phyloP scores from a whole-genome alignment of 2,113 vertebrate genomes.

The Perca fluviatilis region DNA sequence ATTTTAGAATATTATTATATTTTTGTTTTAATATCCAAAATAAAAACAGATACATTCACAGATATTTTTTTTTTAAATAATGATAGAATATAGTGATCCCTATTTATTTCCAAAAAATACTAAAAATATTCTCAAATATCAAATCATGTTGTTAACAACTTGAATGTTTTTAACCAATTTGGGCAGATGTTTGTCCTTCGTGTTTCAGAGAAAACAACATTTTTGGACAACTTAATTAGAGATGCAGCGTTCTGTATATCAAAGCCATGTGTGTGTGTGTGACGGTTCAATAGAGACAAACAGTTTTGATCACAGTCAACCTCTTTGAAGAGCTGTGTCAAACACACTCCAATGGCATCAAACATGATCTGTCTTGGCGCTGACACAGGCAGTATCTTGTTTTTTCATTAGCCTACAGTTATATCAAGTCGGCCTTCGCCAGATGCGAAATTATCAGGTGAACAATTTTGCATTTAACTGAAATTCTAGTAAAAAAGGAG shows the following conservation, averaged over 20 bases:
- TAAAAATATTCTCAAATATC: background rate
- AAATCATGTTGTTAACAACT: background rate
- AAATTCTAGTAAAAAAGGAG: constrained; percentile 9
- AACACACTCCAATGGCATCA: constrained; percentile 2
- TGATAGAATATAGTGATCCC: background rate
- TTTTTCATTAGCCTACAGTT: constrained; percentile 5
- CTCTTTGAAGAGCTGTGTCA: constrained; percentile 22
- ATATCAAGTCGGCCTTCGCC: constrained; percentile 15
- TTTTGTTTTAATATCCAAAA: background rate
- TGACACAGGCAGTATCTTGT: background rate
- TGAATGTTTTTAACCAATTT: background rate
- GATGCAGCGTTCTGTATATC: background rate
- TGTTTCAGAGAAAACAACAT: background rate
- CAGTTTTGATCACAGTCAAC: constrained; percentile 25
- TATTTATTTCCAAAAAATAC: background rate
- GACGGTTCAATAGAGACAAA: background rate
- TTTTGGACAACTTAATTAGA: background rate
- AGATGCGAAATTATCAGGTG: constrained; percentile 50
- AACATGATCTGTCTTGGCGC: constrained; percentile 20
- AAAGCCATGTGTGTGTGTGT: constrained; percentile 10
- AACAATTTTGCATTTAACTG: constrained; percentile 44
- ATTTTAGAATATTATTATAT: background rate
- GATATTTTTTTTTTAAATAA: background rate
- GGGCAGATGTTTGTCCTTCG: background rate
- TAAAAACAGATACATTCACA: background rate